These are phyloP conservation scores for Gasterosteus aculeatus DNA, from an alignment of 2,113 vertebrate genomes.

Conservation along the genomic window DNA sequence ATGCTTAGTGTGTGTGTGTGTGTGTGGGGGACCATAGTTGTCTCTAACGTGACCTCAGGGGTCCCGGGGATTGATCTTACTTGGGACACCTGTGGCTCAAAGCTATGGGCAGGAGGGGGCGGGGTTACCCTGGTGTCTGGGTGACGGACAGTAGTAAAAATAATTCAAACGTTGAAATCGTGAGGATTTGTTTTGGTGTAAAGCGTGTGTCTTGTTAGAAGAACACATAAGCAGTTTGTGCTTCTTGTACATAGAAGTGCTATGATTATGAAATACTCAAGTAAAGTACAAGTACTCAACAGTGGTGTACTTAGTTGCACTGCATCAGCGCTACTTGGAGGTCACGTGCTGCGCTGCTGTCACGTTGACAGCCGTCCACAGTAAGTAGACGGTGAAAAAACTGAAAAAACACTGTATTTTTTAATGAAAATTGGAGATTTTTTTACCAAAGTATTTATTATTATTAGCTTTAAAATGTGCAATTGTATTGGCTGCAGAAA, in stretches of 20 bases:
- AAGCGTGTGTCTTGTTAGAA: not conserved
- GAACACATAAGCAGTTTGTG: not conserved
- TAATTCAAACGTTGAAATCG: not conserved
- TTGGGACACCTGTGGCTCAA: slow-evolving; percentile 52
- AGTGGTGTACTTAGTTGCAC: no score
- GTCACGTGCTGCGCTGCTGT: no score
- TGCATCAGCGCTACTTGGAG: no score
- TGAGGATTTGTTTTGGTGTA: not conserved
- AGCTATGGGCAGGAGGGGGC: not conserved
- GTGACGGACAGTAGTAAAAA: not conserved
- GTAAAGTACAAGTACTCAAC: no score
- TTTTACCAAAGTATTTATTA: not conserved
- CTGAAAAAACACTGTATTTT: not conserved
- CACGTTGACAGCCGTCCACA: no score
- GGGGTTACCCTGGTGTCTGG: not conserved
- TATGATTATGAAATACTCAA: no score
- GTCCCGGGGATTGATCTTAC: slow-evolving; percentile 24
- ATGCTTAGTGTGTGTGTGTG: slow-evolving; percentile 53
- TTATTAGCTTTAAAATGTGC: not conserved
- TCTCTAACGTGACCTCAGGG: slow-evolving; percentile 2
- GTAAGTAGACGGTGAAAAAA: no score
- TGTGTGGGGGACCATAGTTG: slow-evolving; percentile 28
- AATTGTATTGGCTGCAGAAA: not conserved
- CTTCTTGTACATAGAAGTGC: no score
- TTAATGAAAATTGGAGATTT: not conserved